Percentiles rank a stretch among this genome's conserved stretches.
phyloP scores from a whole-genome alignment of 2,797 vertebrate species.

The Semotilus atromaculatus region DNA sequence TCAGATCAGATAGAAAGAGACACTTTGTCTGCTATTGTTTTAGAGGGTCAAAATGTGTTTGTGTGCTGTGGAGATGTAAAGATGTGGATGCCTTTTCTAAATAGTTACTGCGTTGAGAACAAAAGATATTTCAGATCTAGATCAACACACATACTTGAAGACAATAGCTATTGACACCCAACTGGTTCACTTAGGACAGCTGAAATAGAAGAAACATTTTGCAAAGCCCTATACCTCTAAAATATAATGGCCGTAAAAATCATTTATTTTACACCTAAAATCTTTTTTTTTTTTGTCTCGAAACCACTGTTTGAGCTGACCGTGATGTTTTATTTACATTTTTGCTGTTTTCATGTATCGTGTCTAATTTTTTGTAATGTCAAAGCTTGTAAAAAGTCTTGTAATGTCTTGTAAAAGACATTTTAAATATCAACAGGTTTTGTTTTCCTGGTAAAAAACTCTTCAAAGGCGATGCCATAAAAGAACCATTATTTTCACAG shows the following conservation, averaged over 20 bases:
- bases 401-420: neutral
- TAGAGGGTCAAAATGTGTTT: neutral
- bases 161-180: neutral
- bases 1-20: conserved; percentile 59
- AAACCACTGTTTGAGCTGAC: neutral
- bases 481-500: neutral
- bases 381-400: no score
- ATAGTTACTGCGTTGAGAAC: conserved; percentile 7
- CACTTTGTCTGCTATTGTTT: conserved; percentile 55
- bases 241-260: neutral
- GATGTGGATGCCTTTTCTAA: neutral
- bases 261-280: neutral
- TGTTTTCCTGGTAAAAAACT: neutral
- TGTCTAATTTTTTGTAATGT: neutral
- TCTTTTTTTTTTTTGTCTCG: neutral
- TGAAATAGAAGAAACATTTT: neutral
- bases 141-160: neutral
- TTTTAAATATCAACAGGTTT: neutral
- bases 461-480: no score
- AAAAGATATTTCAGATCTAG: neutral
- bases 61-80: neutral
- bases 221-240: neutral
- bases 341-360: neutral
- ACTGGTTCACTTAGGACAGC: neutral
- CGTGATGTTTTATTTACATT: neutral